Base-by-base conservation (phyloP, 2,888 invertebrate species). In the Camponotus fellah region DNA sequence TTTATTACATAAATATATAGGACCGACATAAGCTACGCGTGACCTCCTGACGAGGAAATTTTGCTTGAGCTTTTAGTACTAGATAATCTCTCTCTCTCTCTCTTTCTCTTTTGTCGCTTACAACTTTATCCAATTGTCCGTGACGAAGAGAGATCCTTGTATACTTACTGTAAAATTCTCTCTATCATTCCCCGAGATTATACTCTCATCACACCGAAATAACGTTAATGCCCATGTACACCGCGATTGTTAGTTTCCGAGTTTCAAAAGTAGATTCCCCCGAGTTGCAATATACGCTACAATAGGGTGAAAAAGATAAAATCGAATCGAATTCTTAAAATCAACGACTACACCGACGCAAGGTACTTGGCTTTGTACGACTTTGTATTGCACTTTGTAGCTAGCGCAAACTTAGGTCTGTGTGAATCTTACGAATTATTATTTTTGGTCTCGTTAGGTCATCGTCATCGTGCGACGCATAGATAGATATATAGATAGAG, bases 161-260 rank as follows among this genome's bases (percentile, higher is more conserved):
- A 43, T 71, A 46, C 0, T 8, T 71, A 46, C 0, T 8, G 34
- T 69, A 58, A 69, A 34, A 43, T 58, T 58, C 34, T 40, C n/a
- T n/a, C 17, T 58, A 71, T 43, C 71, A 12, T 69, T 58, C 58
- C 46, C 71, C 71, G 71, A 58, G 21, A 71, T 69, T 69, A 49
- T 40, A 58, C 26, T 66, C 32, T 76, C 77, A 43, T 43, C n/a
- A 53, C 79, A 87, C 66, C 80, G 84, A 85, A 84, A 68, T 87
- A 77, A 72, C 81, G 49, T 79, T 87, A 87, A 89, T 89, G 88
- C 89, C 88, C 89, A 84, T 83, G 83, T 64, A 85, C 89, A 82
- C 79, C 83, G 83, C 60, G 83, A 79, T 83, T 74, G 58, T 71
- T 79, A 71, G 79, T 69, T 46, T 69, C 58, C 58, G 58, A 43